These are phyloP conservation scores for Pavo muticus DNA, from an alignment of 2,113 vertebrate genomes.

Conservation along the genomic window DNA sequence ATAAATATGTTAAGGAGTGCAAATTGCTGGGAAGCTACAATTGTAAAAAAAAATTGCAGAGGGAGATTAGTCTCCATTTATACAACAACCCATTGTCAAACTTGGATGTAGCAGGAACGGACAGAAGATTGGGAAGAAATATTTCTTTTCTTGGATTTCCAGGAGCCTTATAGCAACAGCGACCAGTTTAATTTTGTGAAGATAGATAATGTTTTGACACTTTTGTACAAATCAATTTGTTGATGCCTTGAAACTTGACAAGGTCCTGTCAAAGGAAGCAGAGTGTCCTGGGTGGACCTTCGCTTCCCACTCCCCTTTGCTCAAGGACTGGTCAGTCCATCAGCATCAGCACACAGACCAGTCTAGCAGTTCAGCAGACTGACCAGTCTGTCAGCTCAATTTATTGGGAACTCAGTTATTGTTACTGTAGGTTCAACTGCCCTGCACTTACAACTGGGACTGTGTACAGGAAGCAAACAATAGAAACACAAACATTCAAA, in stretches of 20 bases:
- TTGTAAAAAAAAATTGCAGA: neutral
- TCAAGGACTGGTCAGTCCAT: neutral
- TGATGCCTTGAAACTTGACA: conserved; percentile 21
- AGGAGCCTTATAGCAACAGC: neutral
- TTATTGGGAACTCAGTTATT: neutral
- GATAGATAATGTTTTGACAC: conserved; percentile 9
- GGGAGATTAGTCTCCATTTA: neutral
- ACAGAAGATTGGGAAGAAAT: neutral
- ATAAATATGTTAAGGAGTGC: neutral
- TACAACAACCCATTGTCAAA: neutral
- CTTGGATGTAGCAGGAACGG: neutral
- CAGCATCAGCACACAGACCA: neutral
- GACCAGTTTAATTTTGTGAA: neutral
- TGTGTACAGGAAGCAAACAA: neutral
- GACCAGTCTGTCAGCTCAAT: neutral
- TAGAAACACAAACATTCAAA: neutral
- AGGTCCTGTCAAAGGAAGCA: neutral
- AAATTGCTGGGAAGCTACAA: neutral
- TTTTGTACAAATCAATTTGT: conserved; percentile 55
- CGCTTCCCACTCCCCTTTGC: neutral
- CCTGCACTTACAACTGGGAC: neutral
- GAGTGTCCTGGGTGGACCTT: neutral
- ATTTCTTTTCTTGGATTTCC: neutral
- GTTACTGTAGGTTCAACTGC: neutral
- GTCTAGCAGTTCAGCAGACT: neutral